Evolutionary conservation across 2,888 invertebrate genomes (phyloP), one percentile per base, ranked within the genome.

Genomic region (Endotricha flammealis): DNA sequence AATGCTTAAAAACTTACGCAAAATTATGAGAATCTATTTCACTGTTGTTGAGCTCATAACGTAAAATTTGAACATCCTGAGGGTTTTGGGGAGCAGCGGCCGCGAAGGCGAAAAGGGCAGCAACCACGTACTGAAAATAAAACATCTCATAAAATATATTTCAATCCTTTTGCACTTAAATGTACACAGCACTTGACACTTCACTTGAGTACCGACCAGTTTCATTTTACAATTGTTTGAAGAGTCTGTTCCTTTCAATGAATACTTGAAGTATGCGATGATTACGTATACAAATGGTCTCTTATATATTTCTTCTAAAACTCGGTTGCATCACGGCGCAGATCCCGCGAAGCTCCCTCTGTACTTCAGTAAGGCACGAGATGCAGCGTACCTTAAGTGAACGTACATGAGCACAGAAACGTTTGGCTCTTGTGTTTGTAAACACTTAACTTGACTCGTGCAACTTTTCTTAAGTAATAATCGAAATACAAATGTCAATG

Each of bases 1-100:
- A 7, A 23, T 23, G 9, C 23, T 3, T 23, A 23, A 5, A 34
- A 28, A 54, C 85, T 86, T 76, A 89, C 89, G 77, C 83, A 49
- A 88, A 91, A 46, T 74, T 88, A 69, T 90, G 91, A 32, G 87
- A 76, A 47, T 88, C 88, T 12, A 88, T 61, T 32, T 90, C 90
- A 45, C 86, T 83, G 44, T 91, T 91, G 63, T 91, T 88, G 41
- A 81, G 77, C 27, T 91, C 91, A 57, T 89, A 90, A 44, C 89
- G 88, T 31, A 90, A 46, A 44, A 91, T 82, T 56, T 88, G 87
- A 2, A 90, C 91, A 51, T 90, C 89, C 60, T 88, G 74, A 4
- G 51, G 69, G 42, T 67, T 74, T 41, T 69, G 82, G 4, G 82
- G 82, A 29, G 86, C 82, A 23, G 81, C 68, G 29, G 74, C 74